Percentiles rank a stretch among this genome's conserved stretches.
Conservation (phyloP, 1,140 invertebrate genomes). For the Sminthurides bifidus region DNA sequence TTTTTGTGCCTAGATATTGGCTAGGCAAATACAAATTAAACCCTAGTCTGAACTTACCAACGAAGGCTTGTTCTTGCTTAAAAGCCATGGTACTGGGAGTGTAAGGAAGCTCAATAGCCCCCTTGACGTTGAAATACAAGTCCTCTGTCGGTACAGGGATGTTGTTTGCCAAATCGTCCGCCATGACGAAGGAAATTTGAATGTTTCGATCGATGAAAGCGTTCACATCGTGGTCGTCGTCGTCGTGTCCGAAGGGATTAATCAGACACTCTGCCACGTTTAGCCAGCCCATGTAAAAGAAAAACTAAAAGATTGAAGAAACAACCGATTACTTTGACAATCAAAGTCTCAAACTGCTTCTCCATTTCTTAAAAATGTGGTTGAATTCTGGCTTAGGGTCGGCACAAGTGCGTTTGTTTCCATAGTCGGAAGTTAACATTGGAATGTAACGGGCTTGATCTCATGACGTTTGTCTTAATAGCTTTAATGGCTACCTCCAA, state of each 20-base stretch:
- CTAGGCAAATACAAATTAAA: too few species aligned
- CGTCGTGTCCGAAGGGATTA: constrained; percentile 45
- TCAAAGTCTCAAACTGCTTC: constrained; percentile 40
- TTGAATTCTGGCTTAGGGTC: too few species aligned
- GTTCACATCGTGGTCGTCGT: constrained; percentile 43
- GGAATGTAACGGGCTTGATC: constrained; percentile 16
- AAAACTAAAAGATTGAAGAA: constrained; percentile 46
- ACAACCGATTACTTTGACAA: constrained; percentile 35
- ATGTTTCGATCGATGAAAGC: constrained; percentile 32
- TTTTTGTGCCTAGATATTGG: too few species aligned
- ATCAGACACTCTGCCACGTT: constrained; percentile 38
- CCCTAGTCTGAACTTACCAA: too few species aligned
- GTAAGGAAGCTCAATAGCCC: neutral
- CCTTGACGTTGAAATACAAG: neutral
- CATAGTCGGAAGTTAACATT: constrained; percentile 5
- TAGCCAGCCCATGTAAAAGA: constrained; percentile 43
- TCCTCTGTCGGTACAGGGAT: constrained; percentile 61
- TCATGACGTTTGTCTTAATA: neutral
- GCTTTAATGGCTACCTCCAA: constrained; percentile 41
- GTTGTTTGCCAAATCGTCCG: constrained; percentile 82
- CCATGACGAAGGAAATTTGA: constrained; percentile 60
- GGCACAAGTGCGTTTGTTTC: neutral
- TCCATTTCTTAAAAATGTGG: too few species aligned
- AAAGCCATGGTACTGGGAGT: too few species aligned
- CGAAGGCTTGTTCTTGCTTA: too few species aligned